phyloP scores from a whole-genome alignment of 1,140 invertebrate species.

The Monochamus saltuarius region DNA sequence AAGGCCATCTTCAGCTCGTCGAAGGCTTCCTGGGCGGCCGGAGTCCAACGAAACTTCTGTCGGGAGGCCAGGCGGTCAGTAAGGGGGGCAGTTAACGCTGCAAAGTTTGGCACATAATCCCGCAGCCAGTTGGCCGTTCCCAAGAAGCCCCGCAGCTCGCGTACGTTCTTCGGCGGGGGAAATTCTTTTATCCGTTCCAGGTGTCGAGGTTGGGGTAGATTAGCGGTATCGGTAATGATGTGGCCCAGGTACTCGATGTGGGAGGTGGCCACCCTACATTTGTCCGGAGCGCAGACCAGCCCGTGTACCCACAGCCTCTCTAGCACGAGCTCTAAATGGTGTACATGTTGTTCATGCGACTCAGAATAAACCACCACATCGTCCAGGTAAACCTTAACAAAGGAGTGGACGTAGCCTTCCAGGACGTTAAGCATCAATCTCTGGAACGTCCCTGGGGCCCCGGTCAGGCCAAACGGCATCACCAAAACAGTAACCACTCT shows the following conservation, averaged over 20 bases:
- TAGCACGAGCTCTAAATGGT: conserved; percentile 4
- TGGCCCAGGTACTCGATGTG: conserved; percentile 18
- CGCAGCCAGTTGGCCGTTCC: conserved; percentile 37
- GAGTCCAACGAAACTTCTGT: conserved; percentile 5
- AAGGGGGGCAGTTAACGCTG: conserved; percentile 22
- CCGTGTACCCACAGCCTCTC: conserved; percentile 9
- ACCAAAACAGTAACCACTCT: conserved; percentile 30
- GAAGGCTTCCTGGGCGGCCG: conserved; percentile 25
- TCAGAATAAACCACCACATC: conserved; percentile 14
- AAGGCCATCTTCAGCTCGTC: conserved; percentile 39
- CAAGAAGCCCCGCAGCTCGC: conserved; percentile 32
- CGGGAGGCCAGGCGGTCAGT: conserved; percentile 29
- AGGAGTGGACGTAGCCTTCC: not conserved
- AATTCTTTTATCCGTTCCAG: not conserved
- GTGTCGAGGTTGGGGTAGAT: conserved; percentile 12
- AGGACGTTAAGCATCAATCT: no score
- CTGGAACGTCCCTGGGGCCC: no score
- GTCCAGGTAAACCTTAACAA: conserved; percentile 9
- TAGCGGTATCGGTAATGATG: not conserved
- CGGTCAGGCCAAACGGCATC: no score
- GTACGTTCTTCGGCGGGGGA: not conserved
- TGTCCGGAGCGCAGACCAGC: not conserved
- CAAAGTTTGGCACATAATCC: conserved; percentile 34
- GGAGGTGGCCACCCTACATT: conserved; percentile 2
- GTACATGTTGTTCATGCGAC: not conserved